Evolutionary conservation across 2,113 vertebrate genomes (phyloP), one percentile per base, ranked within the genome.

Genomic region (Tupaia chinensis): DNA sequence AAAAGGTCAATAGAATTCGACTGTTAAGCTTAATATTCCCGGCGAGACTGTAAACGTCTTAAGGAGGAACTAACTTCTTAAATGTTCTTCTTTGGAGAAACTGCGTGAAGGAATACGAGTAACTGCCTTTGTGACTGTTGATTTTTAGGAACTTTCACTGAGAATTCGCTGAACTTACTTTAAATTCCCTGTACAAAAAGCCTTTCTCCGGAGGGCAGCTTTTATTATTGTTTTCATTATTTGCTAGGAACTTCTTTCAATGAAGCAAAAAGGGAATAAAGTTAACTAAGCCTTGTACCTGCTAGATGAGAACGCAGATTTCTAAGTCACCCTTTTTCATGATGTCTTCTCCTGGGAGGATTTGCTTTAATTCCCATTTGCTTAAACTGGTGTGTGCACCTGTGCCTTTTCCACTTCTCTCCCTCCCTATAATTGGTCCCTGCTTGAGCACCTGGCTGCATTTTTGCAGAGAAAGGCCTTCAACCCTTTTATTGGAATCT

Each of bases 401-500:
- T 96, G 86, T 94, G 82, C 13, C 86, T 76, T 54, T 34, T 60
- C 53, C 54, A 58, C 27, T 44, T 78, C 22, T 69, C 15, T 82
- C 66, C 58, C 17, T 61, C 9, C 53, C 8, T 1, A 6, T 89
- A 95, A 94, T 93, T 96, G 96, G 94, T 78, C 95, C 65, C 93
- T 72, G 34, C 76, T 70, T 44, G 89, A 94, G 73, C 91, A 14
- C 27, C 6, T 1, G 34, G 58, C 82, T 93, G 92, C 89, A 61
- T 89, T 97, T 95, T 84, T 81, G 76, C 89, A 61, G 89, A 88
- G 61, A 53, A 93, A 97, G 70, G 60, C 63, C 93, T 89, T 93
- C 83, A 56, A 74, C 7, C 61, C 72, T 84, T 92, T 91, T 82
- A 60, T 81, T 78, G 74, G 44, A 84, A 23, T 95, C 96, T 94